Base-by-base conservation (phyloP, 2,797 vertebrate species). In the Champsocephalus esox region DNA sequence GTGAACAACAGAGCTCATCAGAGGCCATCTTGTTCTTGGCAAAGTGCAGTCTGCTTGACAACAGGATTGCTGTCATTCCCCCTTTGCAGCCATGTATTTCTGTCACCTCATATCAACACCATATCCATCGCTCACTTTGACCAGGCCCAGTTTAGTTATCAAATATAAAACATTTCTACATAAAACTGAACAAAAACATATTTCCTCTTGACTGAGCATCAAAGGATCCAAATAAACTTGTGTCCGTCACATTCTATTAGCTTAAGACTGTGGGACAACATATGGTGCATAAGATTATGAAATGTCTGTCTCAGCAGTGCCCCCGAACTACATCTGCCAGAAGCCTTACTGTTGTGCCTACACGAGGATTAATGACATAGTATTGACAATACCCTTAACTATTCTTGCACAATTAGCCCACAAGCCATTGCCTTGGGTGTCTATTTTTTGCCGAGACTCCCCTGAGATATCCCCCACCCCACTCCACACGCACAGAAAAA, bases 281-380 rank as follows among this genome's bases (percentile, higher is more conserved):
- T 93, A 93, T 94, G 93, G 90, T 66, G 60, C 73, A 74, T 69
- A 73, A 91, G 92, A 94, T 95, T 93, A 93, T 89, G 74, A 90
- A 90, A 86, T 14, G 76, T 86, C 79, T 51, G 68, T 63, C 86
- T 92, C 88, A 88, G 90, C 90, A 77, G 87, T 81, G 84, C 45
- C 71, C 79, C 73, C 54, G 54, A 68, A 68, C 80, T 83, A 72
- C 88, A 85, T 87, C 88, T 88, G 89, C 73, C 73, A 58, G 67
- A 81, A 45, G 43, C 3, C 48, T 85, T 87, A 84, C 55, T 88
- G 88, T 87, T 89, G 87, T 81, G 87, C 77, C 87, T 89, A 73
- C 72, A 61, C 14, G 9, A 52, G 75, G 89, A 91, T 90, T 90
- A 86, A 91, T 72, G 59, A 85, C 74, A 83, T 55, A 75, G 66